Evolutionary conservation across 2,113 vertebrate species (phyloP), one percentile per base, ranked within the genome.

Genomic region (Triplophysa dalaica): DNA sequence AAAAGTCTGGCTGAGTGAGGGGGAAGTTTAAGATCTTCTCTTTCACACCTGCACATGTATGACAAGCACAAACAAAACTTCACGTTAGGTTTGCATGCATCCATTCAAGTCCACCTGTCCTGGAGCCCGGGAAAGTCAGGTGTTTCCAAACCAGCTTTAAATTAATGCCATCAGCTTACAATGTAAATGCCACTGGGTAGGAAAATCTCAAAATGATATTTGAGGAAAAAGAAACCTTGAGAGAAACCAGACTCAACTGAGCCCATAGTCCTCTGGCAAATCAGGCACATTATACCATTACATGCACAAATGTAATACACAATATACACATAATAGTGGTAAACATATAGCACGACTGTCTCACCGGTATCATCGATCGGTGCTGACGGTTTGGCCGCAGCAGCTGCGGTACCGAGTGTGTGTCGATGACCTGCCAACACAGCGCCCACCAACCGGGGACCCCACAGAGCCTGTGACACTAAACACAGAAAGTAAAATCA

Each of bases 1-100:
- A 99, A 80, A 90, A 98, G 84, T 99, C 98, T 0, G 93, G 85
- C 10, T 95, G 94, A 9, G 83, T 83, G 2, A 99, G 93, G 0
- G 97, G 92, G 65, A 90, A 78, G 0, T 77, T 85, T 2, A 95
- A 16, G 2, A 96, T 64, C 65, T 48, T 88, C 0, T 93, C 88
- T 61, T 84, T 63, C 0, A 1, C 17, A 56, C 50, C 86, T 91
- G 21, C 5, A 50, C 6, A 64, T 52, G 33, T 11, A 65, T 61
- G 64, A 24, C 48, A 61, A 54, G 29, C 29, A 19, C 1, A 22
- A 43, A 78, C 10, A 75, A 26, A 54, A 4, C 29, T 29, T 29
- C 8, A 13, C 52, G 29, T 29, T 4, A 29, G 29, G 29, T 4
- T 29, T 29, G 3, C 26, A 29, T 29, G 26, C 29, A 29, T 29